A percentile compares a stretch with the other conserved stretches of the same genome.
Evolutionary conservation across 2,888 invertebrate species (phyloP).

Genomic region (Palloptera scutellata): DNA sequence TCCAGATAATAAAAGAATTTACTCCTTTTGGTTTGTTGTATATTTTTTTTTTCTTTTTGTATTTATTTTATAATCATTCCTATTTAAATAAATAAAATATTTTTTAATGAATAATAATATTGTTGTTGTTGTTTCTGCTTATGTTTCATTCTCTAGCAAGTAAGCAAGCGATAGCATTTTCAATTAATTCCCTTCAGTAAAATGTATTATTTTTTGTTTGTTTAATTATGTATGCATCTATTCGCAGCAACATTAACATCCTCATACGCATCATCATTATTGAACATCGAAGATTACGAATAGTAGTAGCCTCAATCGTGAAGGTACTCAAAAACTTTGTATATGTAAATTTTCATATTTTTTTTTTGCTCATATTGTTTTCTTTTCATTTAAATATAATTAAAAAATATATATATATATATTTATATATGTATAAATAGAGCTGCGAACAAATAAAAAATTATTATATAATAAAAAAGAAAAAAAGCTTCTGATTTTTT

Average conservation of each 20-base stretch:
- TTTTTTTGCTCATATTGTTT: constrained; percentile 32
- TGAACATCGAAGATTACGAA: no score
- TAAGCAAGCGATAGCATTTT: no score
- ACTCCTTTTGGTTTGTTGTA: constrained; percentile 38
- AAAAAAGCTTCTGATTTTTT: constrained; percentile 26
- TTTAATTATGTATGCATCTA: no score
- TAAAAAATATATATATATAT: constrained; percentile 24
- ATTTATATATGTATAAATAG: constrained; percentile 20
- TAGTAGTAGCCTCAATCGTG: no score
- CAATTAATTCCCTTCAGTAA: no score
- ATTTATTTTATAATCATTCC: constrained; percentile 49
- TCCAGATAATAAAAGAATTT: background rate
- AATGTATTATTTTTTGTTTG: no score
- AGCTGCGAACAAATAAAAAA: constrained; percentile 30
- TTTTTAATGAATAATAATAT: constrained; percentile 28
- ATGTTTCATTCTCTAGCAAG: no score
- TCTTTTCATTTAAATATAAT: constrained; percentile 27
- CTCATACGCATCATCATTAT: no score
- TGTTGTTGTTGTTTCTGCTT: no score
- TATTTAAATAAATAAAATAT: constrained; percentile 54
- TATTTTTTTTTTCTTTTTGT: constrained; percentile 32
- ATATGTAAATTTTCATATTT: no score
- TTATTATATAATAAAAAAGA: constrained; percentile 22
- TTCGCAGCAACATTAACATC: no score
- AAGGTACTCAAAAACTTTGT: no score